phyloP scores from a whole-genome alignment of 1,140 invertebrate genomes.

The Hypsibius dujardini region DNA sequence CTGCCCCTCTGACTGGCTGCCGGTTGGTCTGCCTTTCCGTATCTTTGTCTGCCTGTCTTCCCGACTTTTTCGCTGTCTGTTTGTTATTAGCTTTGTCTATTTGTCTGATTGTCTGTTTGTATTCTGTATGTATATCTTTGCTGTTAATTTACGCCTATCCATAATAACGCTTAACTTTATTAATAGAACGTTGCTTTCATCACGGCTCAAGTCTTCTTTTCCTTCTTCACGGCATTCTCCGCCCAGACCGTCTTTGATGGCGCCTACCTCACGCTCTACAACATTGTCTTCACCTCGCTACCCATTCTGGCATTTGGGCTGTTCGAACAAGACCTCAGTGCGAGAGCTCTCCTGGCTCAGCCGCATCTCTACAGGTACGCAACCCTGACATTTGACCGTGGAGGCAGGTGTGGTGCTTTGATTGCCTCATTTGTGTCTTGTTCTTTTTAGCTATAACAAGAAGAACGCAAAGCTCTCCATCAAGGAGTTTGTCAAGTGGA shows the following conservation, averaged over 20 bases:
- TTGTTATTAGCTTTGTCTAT: too few relatives aligned
- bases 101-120: too few relatives aligned
- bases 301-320: constrained; percentile 51
- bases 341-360: constrained; percentile 41
- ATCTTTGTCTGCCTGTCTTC: too few relatives aligned
- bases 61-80: too few relatives aligned
- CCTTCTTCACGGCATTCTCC: constrained; percentile 40
- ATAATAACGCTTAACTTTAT: too few relatives aligned
- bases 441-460: constrained; percentile 34
- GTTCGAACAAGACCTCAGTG: constrained; percentile 48
- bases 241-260: constrained; percentile 50
- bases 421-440: constrained; percentile 18
- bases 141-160: too few relatives aligned
- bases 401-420: neutral
- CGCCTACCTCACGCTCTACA: constrained; percentile 52
- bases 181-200: constrained; percentile 46
- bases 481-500: constrained; percentile 47
- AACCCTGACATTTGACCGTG: neutral
- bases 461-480: constrained; percentile 48
- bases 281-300: constrained; percentile 51
- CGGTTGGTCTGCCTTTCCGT: too few relatives aligned
- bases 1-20: too few relatives aligned
- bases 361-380: constrained; percentile 47
- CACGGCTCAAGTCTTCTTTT: constrained; percentile 35
- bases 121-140: too few relatives aligned